These are phyloP conservation scores for Molanna angustata DNA, from an alignment of 2,888 invertebrate genomes.

Conservation along the genomic window DNA sequence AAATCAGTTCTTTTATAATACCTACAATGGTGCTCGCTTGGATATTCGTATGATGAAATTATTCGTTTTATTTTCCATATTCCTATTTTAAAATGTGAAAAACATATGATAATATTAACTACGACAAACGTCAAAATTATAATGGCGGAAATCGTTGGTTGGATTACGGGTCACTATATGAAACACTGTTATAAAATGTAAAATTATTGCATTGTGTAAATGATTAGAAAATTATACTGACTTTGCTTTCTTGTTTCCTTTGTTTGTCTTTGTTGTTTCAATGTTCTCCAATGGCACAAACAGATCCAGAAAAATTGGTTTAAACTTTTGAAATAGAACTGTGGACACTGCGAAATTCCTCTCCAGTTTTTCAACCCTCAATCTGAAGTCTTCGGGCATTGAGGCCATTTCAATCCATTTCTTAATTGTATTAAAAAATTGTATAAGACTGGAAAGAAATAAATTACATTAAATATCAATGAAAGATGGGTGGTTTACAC, in stretches of 20 bases:
- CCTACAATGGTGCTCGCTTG: no score
- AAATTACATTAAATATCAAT: slow-evolving; percentile 34
- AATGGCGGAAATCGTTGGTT: no score
- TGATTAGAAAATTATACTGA: slow-evolving; percentile 36
- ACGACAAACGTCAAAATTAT: no score
- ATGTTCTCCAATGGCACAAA: slow-evolving; percentile 59
- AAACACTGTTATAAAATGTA: no score
- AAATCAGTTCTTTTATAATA: no score
- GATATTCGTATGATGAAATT: no score
- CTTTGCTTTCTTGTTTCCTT: slow-evolving; percentile 55
- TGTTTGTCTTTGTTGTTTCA: slow-evolving; percentile 58
- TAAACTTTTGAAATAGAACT: slow-evolving; percentile 90
- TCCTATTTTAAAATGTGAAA: no score
- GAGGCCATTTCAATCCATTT: slow-evolving; percentile 95
- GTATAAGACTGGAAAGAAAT: slow-evolving; percentile 68
- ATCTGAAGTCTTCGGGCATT: slow-evolving; percentile 77
- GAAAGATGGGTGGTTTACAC: neutral
- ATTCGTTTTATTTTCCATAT: no score
- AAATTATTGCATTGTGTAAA: no score
- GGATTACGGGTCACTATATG: no score
- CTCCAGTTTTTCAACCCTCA: slow-evolving; percentile 80
- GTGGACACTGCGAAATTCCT: slow-evolving; percentile 91
- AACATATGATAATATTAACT: no score
- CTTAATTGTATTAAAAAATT: slow-evolving; percentile 93
- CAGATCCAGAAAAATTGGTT: slow-evolving; percentile 82